Evolutionary conservation across 2,888 invertebrate genomes (phyloP).

Genomic region (Protodeltote pygarga): DNA sequence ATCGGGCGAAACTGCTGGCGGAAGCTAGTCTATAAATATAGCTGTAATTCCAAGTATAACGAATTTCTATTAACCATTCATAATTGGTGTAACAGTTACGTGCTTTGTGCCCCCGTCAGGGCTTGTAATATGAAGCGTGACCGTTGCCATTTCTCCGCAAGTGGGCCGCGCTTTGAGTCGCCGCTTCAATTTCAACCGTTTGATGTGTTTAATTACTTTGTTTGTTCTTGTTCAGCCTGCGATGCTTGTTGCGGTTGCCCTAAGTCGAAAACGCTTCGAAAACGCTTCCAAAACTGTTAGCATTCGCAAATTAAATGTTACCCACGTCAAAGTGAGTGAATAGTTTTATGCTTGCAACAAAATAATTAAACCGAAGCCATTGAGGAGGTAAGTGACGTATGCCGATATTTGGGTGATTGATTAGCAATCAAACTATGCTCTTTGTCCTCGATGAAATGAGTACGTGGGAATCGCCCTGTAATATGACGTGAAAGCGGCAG

Average conservation of each 20-base stretch:
- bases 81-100: conserved; percentile 25
- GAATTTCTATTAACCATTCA: conserved; percentile 29
- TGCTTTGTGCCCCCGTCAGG: conserved; percentile 29
- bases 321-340: conserved; percentile 83
- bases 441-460: conserved; percentile 24
- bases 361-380: conserved; percentile 71
- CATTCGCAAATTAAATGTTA: conserved; percentile 83
- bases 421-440: conserved; percentile 31
- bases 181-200: conserved; percentile 82
- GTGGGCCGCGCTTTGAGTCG: conserved; percentile 70
- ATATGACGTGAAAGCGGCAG: conserved; percentile 1
- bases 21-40: not conserved
- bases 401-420: conserved; percentile 50
- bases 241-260: conserved; percentile 81
- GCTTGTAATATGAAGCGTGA: conserved; percentile 33
- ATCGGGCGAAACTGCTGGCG: no score
- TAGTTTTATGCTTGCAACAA: conserved; percentile 79
- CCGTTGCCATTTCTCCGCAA: conserved; percentile 43
- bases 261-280: conserved; percentile 82
- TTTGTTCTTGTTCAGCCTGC: conserved; percentile 79
- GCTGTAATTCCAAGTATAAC: not conserved
- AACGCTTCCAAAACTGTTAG: conserved; percentile 80
- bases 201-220: conserved; percentile 87
- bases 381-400: conserved; percentile 52
- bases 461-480: not conserved